Base-by-base conservation (phyloP, 1,140 invertebrate species). In the Uloborus diversus region DNA sequence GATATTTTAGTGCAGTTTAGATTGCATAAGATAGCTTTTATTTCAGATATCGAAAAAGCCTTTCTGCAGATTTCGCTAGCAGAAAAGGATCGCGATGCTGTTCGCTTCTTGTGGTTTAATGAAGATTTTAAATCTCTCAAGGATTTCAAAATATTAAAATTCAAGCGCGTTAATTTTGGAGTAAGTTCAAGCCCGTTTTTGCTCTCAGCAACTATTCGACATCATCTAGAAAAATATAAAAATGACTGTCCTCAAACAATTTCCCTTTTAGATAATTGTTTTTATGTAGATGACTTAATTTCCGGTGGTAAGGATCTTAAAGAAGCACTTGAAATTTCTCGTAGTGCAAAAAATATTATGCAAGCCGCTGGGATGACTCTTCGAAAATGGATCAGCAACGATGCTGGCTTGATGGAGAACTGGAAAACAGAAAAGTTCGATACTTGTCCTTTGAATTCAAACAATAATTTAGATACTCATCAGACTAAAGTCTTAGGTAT, bases 1-100 rank as follows among this genome's bases (percentile, higher is more conserved):
- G 13, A 30, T 25, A n/a, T 78, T 20, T 56, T 82, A 3, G 25
- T 82, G n/a, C n/a, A 73, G 3, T 82, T 82, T 35, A 56, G 71
- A 59, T 25, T 57, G 17, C 20, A 69, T 28, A 17, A 30, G 49
- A 25, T 76, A 2, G 81, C 61, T 2, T 11, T 82, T 13, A 32
- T 37, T 4, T 32, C 80, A 32, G 81, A 82, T 35, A 66, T 82
- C 5, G 33, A 79, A 32, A 76, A 82, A 32, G 80, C 79, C 28
- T 82, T 81, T 66, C 25, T 68, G 27, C 70, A 79, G 27, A 20
- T 81, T 4, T 42, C 9, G 3, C 20, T 81, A 3, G 32, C 42
- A 13, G 49, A 68, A 3, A 32, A 61, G 23, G 35, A 80, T 32
- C 4, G 49, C 3, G 35, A 73, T 61, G 28, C 69, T 13, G 69